Base-by-base conservation (phyloP, 2,797 vertebrate genomes). In the Percopsis omiscomaycus region DNA sequence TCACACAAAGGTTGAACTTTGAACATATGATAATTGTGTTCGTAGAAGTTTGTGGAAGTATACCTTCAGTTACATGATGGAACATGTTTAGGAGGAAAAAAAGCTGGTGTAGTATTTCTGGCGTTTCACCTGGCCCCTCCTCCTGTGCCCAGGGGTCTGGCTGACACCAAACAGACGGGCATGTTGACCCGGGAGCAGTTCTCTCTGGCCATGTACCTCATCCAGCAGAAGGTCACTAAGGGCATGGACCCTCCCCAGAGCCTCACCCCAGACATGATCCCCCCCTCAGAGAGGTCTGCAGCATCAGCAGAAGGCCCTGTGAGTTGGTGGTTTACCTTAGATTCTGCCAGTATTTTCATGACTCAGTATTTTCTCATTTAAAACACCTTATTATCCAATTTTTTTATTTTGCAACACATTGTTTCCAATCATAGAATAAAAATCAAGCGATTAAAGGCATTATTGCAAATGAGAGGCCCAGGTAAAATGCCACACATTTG, bases 181-280 rank as follows among this genome's bases (percentile, higher is more conserved):
- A 97, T 96, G 83, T 90, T 99, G 68, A 96, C 86, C 83, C 92
- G 92, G 69, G 98, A 99, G 73, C 98, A 98, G 83, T 99, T 99
- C 83, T 94, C 94, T 12, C 87, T 99, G 15, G 97, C 98, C 77
- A 97, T 99, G 96, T 90, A 96, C 84, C 90, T 99, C 73, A 98
- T 99, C 68, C 95, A 99, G 45, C 96, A 96, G 92, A 97, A 96
- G 75, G 93, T 96, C 83, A 94, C 85, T 77, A 96, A 95, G 86
- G 97, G 94, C 52, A 73, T 94, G 11, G 98, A 99, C 67, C 97
- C 96, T 32, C 98, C 98, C 1, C 93, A 96, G 59, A 87, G 82
- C 58, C 91, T 99, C 64, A 91, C 91, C 2, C 90, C 95, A 3
- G 96, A 99, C 64, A 99, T 99, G 96, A 93, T 98, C 53, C 97